Evolutionary conservation across 2,113 vertebrate species (phyloP), one percentile per base, ranked within the genome.

Genomic region (Charadrius vociferus): DNA sequence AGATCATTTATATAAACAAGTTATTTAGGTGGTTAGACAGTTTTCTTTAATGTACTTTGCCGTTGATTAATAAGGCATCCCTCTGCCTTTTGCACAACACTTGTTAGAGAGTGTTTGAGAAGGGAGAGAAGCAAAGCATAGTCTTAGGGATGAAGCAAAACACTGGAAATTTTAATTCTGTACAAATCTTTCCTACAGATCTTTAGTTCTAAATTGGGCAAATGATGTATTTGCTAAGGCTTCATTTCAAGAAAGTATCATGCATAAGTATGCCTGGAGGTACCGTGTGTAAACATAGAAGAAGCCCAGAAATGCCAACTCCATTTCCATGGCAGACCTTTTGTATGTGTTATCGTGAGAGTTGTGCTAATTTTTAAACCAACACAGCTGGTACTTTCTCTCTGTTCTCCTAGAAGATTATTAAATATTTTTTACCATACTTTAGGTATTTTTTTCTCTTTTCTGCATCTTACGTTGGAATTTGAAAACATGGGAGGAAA

Each of bases 1-100:
- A 37, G 85, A 96, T 86, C 74, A 90, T 96, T 94, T 93, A 81
- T 93, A 95, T 90, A 92, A 96, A 88, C 95, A 94, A 86, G 90
- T 95, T 92, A 87, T 95, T 94, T 41, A 45, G 85, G 88, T 77
- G 66, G 36, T 88, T 62, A 50, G 73, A 71, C 20, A 61, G 56
- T 61, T 85, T 81, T 80, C 50, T 66, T 95, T 91, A 75, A 80
- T 90, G 79, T 37, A 83, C 62, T 90, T 93, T 66, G 78, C 1
- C 8, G 17, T 24, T 94, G 92, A 96, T 92, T 86, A 93, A 94
- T 95, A 82, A 80, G 39, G 34, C 32, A 43, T 83, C 53, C 22
- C 53, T 80, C 88, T 2, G 15, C 49, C 74, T 88, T 41, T 47
- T 61, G 50, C 18, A 20, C 23, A 4, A 37, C n/a, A 41, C 36